These are phyloP conservation scores for Eulithis testata DNA, from an alignment of 2,888 invertebrate genomes.

Conservation along the genomic window DNA sequence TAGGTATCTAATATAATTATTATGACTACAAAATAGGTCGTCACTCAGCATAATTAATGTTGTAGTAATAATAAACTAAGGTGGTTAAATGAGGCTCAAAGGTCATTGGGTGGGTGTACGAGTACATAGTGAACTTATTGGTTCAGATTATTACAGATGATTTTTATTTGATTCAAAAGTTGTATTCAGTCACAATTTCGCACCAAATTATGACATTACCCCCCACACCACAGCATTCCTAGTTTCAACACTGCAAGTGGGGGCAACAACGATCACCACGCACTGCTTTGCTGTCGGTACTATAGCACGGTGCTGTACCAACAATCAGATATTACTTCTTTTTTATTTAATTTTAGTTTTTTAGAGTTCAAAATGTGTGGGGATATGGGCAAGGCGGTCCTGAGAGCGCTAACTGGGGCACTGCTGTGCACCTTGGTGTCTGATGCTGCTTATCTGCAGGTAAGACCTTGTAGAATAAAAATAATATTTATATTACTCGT, in stretches of 20 bases:
- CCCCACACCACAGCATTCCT: conserved; percentile 35
- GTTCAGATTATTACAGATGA: too few species aligned
- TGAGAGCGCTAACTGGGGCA: conserved; percentile 77
- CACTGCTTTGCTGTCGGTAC: conserved; percentile 19
- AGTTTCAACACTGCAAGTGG: conserved; percentile 29
- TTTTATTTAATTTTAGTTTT: background rate
- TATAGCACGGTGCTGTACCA: conserved; percentile 33
- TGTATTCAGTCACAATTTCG: background rate
- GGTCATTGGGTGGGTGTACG: too few species aligned
- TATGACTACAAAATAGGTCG: too few species aligned
- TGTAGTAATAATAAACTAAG: too few species aligned
- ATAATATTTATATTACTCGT: too few species aligned
- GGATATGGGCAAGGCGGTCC: conserved; percentile 79
- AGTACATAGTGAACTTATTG: too few species aligned
- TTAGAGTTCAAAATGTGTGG: conserved; percentile 69
- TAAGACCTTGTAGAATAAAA: conserved; percentile 39
- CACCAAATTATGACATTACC: conserved; percentile 23
- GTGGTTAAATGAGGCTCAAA: too few species aligned
- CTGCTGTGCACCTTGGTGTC: conserved; percentile 74
- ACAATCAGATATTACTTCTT: conserved; percentile 18
- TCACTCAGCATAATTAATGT: too few species aligned
- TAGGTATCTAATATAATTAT: too few species aligned
- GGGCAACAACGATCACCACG: conserved; percentile 33
- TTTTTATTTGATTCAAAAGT: too few species aligned
- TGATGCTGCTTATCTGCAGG: conserved; percentile 79